Base-by-base conservation (phyloP, 2,113 vertebrate species). In the Chrysochloris asiatica region DNA sequence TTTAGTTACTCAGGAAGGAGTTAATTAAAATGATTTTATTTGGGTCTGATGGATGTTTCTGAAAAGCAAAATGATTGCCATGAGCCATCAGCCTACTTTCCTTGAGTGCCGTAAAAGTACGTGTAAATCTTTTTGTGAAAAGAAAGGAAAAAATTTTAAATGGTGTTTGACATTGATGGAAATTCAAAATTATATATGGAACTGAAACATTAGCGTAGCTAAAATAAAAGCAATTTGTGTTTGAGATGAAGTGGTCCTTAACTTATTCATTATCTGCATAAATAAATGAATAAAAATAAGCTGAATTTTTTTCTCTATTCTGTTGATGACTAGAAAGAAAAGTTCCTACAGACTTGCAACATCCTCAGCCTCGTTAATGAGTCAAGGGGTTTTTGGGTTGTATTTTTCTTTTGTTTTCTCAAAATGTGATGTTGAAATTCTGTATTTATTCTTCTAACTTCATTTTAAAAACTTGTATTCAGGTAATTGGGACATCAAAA, bases 1-100 rank as follows among this genome's bases (percentile, higher is more conserved):
- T 95, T 98, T 97, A 97, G 97, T 98, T 98, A 98, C 98, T 99
- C 99, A 99, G 99, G 99, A 99, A 98, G 97, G 97, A 98, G 97
- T 97, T 97, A 97, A 97, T 98, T 98, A 98, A 98, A 97, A 95
- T 97, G 90, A 96, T 98, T 97, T 96, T 98, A 95, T 97, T 98
- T 98, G 97, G 97, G 94, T 97, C 95, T 90, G 92, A 96, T 96
- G 0, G 95, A 94, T 97, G 92, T 96, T 98, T 97, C 92, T 79
- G 96, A 4, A 24, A 96, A 90, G 95, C 95, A 95, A 96, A 95
- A 96, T 87, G 88, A 90, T 92, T 96, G 73, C 97, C 95, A 61
- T 94, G 95, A 97, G 92, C 87, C 83, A 96, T 96, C 94, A 97
- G 92, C 91, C 95, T 95, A 94, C 95, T 97, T 96, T 97, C 93